Conservation (phyloP, 2,888 invertebrate species). For the Dorcus parallelipipedus region DNA sequence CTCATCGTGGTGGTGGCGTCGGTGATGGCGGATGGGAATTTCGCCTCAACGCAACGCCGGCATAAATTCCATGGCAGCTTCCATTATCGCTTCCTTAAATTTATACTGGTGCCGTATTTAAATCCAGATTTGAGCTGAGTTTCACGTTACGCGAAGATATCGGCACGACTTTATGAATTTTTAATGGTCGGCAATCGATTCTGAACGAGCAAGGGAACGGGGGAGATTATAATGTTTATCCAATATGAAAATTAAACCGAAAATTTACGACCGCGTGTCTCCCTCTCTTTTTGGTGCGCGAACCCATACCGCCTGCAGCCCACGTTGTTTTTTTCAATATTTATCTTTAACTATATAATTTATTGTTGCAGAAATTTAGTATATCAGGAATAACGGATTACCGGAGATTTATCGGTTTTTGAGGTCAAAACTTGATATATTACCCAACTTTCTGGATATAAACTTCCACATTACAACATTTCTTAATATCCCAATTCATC, state of each 20-base stretch:
- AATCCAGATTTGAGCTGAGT: constrained; percentile 11
- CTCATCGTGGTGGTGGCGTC: constrained; percentile 6
- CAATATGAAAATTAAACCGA: constrained; percentile 11
- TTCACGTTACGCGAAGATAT: constrained; percentile 13
- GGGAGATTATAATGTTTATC: constrained; percentile 12
- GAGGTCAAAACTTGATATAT: neutral
- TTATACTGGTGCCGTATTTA: constrained; percentile 15
- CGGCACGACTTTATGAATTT: constrained; percentile 16
- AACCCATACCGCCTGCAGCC: too few relatives aligned
- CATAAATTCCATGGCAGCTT: constrained; percentile 17
- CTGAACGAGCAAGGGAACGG: neutral
- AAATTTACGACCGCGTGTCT: neutral
- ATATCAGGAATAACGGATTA: constrained; percentile 21
- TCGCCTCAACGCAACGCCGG: neutral
- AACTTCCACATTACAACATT: too few relatives aligned
- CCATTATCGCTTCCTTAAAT: constrained; percentile 14
- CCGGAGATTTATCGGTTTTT: constrained; percentile 14
- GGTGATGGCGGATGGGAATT: too few relatives aligned
- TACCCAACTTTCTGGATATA: neutral
- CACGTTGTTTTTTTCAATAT: too few relatives aligned
- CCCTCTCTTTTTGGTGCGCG: too few relatives aligned
- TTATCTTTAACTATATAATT: constrained; percentile 9
- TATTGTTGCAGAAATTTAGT: constrained; percentile 18
- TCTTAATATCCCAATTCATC: too few relatives aligned
- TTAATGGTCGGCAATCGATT: constrained; percentile 12